phyloP scores from a whole-genome alignment of 2,888 invertebrate species.

The Orthosia gracilis region DNA sequence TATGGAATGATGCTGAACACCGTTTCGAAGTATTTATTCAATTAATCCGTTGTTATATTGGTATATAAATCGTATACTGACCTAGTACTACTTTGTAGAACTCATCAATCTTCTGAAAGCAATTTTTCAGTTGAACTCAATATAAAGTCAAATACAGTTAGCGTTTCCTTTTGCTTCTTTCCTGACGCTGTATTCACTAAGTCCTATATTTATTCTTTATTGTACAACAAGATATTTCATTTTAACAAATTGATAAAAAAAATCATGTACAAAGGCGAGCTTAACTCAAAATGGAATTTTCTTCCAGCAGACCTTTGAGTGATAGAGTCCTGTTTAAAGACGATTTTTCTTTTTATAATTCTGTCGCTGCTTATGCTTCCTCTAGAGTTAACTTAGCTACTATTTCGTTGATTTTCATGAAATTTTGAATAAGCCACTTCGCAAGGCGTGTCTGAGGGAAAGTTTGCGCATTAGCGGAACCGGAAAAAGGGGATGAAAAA shows the following conservation, averaged over 20 bases:
- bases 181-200: slow-evolving; percentile 15
- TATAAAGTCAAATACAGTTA: slow-evolving; percentile 13
- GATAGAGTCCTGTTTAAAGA: too few relatives aligned
- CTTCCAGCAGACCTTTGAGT: too few relatives aligned
- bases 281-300: too few relatives aligned
- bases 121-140: slow-evolving; percentile 26
- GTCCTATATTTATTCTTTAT: too few relatives aligned
- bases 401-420: slow-evolving; percentile 73
- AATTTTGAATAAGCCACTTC: slow-evolving; percentile 75
- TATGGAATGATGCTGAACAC: not conserved
- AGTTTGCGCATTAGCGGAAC: slow-evolving; percentile 83
- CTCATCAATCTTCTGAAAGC: slow-evolving; percentile 21
- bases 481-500: slow-evolving; percentile 85
- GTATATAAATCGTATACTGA: not conserved
- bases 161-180: slow-evolving; percentile 15
- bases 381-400: slow-evolving; percentile 62
- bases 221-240: too few relatives aligned
- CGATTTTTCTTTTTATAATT: slow-evolving; percentile 44
- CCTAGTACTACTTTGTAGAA: not conserved
- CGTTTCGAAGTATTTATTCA: not conserved
- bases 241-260: too few relatives aligned
- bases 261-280: too few relatives aligned
- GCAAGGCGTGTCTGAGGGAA: slow-evolving; percentile 71
- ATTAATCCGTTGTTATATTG: not conserved
- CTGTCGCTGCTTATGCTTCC: slow-evolving; percentile 48